phyloP scores from a whole-genome alignment of 2,888 invertebrate species.

The Limnephilus rhombicus region DNA sequence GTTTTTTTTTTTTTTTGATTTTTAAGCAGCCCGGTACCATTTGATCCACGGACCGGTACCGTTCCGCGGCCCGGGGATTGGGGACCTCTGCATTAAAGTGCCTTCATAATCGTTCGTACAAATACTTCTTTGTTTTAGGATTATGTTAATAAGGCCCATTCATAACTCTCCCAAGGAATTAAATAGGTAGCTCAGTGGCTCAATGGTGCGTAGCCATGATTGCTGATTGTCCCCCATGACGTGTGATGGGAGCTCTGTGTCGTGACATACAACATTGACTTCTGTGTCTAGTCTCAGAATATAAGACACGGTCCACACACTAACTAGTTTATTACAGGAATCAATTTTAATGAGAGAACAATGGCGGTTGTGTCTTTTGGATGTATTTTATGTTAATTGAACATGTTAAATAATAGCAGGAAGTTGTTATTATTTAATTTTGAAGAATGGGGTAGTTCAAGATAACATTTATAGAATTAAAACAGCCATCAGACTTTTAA shows the following conservation, averaged over 20 bases:
- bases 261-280: constrained; percentile 14
- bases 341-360: not conserved
- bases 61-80: no score
- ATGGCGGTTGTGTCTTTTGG: not conserved
- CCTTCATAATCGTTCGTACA: not conserved
- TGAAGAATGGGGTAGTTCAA: not conserved
- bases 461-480: not conserved
- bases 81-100: no score
- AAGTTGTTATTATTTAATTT: not conserved
- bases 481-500: not conserved
- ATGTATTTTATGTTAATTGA: not conserved
- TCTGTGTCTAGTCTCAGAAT: not conserved
- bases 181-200: not conserved
- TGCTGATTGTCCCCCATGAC: constrained; percentile 14
- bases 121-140: constrained; percentile 1
- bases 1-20: no score
- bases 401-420: not conserved
- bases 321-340: not conserved
- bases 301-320: not conserved
- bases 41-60: no score
- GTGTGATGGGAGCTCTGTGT: constrained; percentile 15
- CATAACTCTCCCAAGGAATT: not conserved
- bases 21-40: no score
- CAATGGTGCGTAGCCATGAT: constrained; percentile 12
- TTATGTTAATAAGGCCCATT: not conserved